These are phyloP conservation scores for Cygnus atratus DNA, from an alignment of 2,113 vertebrate genomes.

Conservation along the genomic window DNA sequence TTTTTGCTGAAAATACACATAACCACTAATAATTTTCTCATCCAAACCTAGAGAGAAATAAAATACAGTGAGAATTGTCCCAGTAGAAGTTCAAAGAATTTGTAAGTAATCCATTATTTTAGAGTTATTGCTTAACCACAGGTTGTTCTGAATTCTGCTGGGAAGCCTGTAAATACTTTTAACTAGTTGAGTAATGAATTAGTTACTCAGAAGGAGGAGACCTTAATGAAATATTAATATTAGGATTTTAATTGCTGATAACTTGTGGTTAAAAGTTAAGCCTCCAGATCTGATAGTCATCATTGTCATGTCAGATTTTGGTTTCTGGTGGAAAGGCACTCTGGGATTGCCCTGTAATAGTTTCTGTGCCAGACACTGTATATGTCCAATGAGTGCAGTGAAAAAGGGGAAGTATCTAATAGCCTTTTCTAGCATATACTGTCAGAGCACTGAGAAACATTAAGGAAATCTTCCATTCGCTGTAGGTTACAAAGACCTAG, in stretches of 20 bases:
- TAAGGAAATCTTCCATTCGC: not conserved
- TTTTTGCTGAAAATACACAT: conserved; percentile 32
- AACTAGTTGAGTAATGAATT: not conserved
- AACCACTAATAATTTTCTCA: conserved; percentile 6
- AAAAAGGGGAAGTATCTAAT: not conserved
- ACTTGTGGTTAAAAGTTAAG: not conserved
- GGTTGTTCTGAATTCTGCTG: not conserved
- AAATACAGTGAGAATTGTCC: not conserved
- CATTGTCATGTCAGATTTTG: not conserved
- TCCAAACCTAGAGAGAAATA: conserved; percentile 2
- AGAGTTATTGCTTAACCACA: not conserved
- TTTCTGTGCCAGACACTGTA: not conserved
- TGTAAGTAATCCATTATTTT: not conserved
- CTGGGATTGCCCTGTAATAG: not conserved
- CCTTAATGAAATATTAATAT: not conserved
- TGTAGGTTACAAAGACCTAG: not conserved
- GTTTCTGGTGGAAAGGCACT: not conserved
- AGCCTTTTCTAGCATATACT: not conserved
- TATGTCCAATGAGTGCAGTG: not conserved
- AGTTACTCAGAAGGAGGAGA: not conserved
- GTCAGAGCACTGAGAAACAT: not conserved
- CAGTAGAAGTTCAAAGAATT: not conserved
- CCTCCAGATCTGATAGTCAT: not conserved
- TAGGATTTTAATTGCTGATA: not conserved
- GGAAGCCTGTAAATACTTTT: not conserved